Conservation (phyloP, 2,888 invertebrate genomes). For the Cylloceria caligata region DNA sequence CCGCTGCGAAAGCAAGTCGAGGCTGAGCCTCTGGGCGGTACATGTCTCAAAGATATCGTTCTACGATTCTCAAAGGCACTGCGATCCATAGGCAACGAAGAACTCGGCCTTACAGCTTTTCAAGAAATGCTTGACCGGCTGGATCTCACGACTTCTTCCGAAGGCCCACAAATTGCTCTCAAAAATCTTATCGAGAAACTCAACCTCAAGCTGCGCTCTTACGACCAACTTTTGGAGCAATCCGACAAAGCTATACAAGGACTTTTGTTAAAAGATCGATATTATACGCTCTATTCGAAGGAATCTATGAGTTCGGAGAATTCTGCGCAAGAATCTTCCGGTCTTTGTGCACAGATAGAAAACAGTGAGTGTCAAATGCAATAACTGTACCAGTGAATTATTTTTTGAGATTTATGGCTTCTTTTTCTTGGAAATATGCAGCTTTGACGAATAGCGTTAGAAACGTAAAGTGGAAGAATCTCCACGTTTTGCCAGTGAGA, state of each 20-base stretch:
- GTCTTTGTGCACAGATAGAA: slow-evolving; percentile 79
- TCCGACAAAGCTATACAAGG: slow-evolving; percentile 77
- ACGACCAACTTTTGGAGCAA: slow-evolving; percentile 75
- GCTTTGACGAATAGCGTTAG: slow-evolving; percentile 76
- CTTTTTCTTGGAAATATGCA: slow-evolving; percentile 55
- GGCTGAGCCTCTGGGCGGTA: slow-evolving; percentile 80
- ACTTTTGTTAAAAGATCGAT: slow-evolving; percentile 73
- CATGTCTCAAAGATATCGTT: slow-evolving; percentile 81
- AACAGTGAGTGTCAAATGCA: slow-evolving; percentile 74
- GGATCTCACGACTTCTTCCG: slow-evolving; percentile 77
- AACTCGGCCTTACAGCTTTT: slow-evolving; percentile 80
- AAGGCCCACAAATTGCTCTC: slow-evolving; percentile 73
- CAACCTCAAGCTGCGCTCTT: slow-evolving; percentile 76
- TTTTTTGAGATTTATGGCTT: background rate
- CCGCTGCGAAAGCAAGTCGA: slow-evolving; percentile 80
- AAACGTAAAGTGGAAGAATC: slow-evolving; percentile 79
- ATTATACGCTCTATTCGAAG: slow-evolving; percentile 69
- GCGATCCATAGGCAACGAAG: slow-evolving; percentile 76
- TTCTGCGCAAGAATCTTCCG: slow-evolving; percentile 59
- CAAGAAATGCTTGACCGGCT: slow-evolving; percentile 79
- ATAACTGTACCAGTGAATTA: background rate
- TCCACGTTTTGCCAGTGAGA: slow-evolving; percentile 78
- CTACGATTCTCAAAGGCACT: slow-evolving; percentile 77
- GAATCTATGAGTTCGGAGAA: slow-evolving; percentile 23
- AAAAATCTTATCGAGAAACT: slow-evolving; percentile 77